Conservation (phyloP, 2,113 vertebrate species). For the Copsychus sechellarum region DNA sequence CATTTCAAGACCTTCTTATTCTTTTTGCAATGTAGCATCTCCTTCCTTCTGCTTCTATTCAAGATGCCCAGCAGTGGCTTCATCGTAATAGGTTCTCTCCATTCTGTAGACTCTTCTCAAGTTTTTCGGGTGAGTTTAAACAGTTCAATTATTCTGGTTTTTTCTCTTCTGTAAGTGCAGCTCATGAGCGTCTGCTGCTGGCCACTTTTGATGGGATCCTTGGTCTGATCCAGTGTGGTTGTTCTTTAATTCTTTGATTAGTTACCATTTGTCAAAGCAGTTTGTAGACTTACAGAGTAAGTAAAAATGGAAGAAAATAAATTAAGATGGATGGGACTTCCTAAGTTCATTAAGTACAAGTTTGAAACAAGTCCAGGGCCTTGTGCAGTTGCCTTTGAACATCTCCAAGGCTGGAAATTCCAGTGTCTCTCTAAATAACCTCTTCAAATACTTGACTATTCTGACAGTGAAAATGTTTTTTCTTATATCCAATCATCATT, state of each 20-base stretch:
- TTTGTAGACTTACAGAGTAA: neutral
- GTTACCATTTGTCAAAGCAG: neutral
- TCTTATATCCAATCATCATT: neutral
- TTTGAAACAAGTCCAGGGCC: neutral
- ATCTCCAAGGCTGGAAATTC: neutral
- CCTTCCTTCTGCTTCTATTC: constrained; percentile 85
- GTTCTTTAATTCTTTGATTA: neutral
- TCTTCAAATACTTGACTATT: neutral
- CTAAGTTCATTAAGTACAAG: neutral
- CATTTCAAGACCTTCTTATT: constrained; percentile 78
- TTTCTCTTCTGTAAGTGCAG: neutral
- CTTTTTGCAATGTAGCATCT: constrained; percentile 88
- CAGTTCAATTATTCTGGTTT: neutral
- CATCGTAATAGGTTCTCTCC: constrained; percentile 89
- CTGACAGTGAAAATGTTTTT: neutral
- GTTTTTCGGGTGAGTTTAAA: constrained; percentile 86
- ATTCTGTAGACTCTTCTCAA: constrained; percentile 90
- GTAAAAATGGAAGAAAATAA: neutral
- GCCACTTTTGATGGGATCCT: neutral
- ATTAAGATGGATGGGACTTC: neutral
- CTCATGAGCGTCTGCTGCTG: constrained; percentile 15
- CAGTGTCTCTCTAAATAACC: neutral
- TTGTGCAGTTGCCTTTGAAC: neutral
- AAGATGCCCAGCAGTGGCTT: constrained; percentile 93
- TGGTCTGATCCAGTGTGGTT: neutral